phyloP scores from a whole-genome alignment of 1,140 invertebrate species.

The Brachionus paranguensis region DNA sequence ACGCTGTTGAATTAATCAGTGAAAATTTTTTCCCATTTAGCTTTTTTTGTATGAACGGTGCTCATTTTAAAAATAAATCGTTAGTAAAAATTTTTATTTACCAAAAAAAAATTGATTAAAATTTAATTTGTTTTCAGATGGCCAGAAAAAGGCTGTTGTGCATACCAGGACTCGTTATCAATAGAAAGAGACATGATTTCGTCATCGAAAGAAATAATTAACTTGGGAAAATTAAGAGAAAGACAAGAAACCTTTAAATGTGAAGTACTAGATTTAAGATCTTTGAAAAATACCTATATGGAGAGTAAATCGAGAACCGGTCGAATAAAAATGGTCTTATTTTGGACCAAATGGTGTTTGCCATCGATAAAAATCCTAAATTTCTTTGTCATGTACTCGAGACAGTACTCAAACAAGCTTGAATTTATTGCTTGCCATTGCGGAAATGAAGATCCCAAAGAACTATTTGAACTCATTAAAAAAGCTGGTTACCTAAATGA shows the following conservation, averaged over 20 bases:
- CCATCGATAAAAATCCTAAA: slow-evolving; percentile 9
- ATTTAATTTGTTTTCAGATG: slow-evolving; percentile 44
- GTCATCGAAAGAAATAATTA: slow-evolving; percentile 48
- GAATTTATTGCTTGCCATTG: slow-evolving; percentile 32
- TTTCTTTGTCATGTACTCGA: slow-evolving; percentile 20
- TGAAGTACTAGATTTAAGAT: slow-evolving; percentile 51
- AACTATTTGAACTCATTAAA: neutral
- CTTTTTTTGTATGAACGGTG: slow-evolving; percentile 50
- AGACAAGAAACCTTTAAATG: slow-evolving; percentile 49
- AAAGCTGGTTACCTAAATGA: slow-evolving; percentile 24
- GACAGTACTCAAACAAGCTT: neutral
- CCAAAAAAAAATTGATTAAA: neutral
- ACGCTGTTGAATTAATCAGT: slow-evolving; percentile 50
- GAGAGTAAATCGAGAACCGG: slow-evolving; percentile 43
- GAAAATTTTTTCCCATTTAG: slow-evolving; percentile 52
- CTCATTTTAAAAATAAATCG: slow-evolving; percentile 25
- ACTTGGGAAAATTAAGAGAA: slow-evolving; percentile 50
- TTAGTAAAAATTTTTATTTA: neutral
- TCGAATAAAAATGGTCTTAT: slow-evolving; percentile 48
- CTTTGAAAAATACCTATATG: slow-evolving; percentile 48
- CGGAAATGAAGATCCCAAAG: slow-evolving; percentile 17
- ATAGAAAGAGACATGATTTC: slow-evolving; percentile 47
- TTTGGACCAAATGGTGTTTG: slow-evolving; percentile 52
- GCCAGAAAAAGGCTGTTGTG: slow-evolving; percentile 51
- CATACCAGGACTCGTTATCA: slow-evolving; percentile 48